Evolutionary conservation across 2,888 invertebrate species (phyloP), one percentile per base, ranked within the genome.

Genomic region (Lasioglossum villosulum): DNA sequence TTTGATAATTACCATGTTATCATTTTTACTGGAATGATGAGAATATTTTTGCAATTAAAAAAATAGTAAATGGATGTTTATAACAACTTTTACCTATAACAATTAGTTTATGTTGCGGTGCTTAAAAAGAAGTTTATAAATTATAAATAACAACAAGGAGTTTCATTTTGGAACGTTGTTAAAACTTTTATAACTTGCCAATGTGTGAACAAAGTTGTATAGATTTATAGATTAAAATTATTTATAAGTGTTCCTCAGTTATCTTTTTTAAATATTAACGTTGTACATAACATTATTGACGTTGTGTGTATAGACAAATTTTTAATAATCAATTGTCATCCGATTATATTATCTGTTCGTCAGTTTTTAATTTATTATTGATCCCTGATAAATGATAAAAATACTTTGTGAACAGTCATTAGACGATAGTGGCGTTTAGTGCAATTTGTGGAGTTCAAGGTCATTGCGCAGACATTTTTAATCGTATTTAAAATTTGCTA

Each of bases 371-470:
- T 19, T 6, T 30, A 63, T 30, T 63, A 19, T 63, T 19, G 19
- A 5, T n/a, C 30, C 30, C 30, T 30, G 3, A 16, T 19, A 71
- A 27, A 59, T 16, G 27, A 63, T 48, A 66, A 42, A 73, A 16
- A 68, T 30, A 52, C 34, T 75, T 39, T 72, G 42, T 12, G 45
- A 45, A 45, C 16, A 45, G 16, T 16, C n/a, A 37, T 71, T 72
- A 78, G 75, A 52, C 66, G 42, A 34, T 42, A 16, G 16, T 39
- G 30, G 19, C 72, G 80, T 72, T 52, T 12, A 79, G 80, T 80
- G 77, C 71, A 75, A 84, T 79, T 78, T 52, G 81, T 86, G 66
- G 45, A 79, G 80, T 86, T 87, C 90, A 86, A 89, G 86, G 85
- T 68, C 83, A 42, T 12, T 39, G 12, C 68, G 59, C 45, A 8